Base-by-base conservation (phyloP, 2,113 vertebrate genomes). In the Salvelinus namaycush region DNA sequence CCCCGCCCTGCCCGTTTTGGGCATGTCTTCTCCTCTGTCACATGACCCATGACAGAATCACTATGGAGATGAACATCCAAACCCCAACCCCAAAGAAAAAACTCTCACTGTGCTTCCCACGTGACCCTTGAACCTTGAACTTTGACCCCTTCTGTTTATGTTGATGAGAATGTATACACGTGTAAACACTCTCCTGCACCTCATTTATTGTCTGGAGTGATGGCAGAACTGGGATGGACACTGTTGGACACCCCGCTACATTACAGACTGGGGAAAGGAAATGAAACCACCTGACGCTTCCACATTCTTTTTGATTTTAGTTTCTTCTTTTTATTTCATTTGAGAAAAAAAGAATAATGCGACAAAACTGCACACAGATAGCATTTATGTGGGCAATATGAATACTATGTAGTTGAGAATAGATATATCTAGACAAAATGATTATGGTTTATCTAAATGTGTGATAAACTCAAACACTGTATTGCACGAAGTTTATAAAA, bases 401-500 rank as follows among this genome's bases (percentile, higher is more conserved):
- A 92, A 89, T 91, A 92, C 80, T 92, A 91, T 88, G 91, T 93
- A 92, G 91, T 93, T 88, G 88, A 92, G 84, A 92, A 90, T 93
- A 92, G 91, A 87, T 89, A 89, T 91, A 91, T 89, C 80, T 85
- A 90, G 88, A 88, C 79, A 88, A 91, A 51, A 91, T 88, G 77
- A 92, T 78, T 84, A 90, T 91, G 91, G 91, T 94, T 93, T 93
- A 93, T 94, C 92, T 91, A 91, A 91, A 91, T 94, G 92, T 93
- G 91, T 92, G 92, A 93, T 92, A 92, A 93, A 93, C 90, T 91
- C 75, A 88, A 92, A 93, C 90, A 92, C 91, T 94, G 93, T 94
- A 93, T 92, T 94, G 92, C 92, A 93, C 92, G 92, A 92, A 89
- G 76, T 93, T 94, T 93, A 92, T 93, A 94, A 89, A 93, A 92